These are phyloP conservation scores for Mesocricetus auratus DNA, from an alignment of 2,113 vertebrate genomes.

Conservation along the genomic window DNA sequence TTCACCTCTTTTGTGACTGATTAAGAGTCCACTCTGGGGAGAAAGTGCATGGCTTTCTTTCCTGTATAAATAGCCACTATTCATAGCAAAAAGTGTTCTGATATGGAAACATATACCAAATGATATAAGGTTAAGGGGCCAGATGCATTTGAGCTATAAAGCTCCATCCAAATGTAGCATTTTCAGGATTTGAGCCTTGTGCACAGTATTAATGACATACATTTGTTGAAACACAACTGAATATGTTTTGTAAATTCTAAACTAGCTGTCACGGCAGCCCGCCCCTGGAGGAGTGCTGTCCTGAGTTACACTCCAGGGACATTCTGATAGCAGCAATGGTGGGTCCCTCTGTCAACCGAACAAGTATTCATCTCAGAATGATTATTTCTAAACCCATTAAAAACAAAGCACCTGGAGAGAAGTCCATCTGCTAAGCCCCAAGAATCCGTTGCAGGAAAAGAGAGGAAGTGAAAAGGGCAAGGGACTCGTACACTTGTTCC, in stretches of 20 bases:
- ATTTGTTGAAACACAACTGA: conserved; percentile 5
- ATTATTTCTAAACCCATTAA: conserved; percentile 27
- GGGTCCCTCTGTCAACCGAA: conserved; percentile 66
- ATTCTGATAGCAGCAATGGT: not conserved
- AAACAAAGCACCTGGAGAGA: not conserved
- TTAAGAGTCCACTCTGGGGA: not conserved
- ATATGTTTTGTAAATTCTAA: conserved; percentile 81
- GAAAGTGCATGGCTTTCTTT: not conserved
- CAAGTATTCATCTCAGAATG: conserved; percentile 4
- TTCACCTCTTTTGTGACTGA: not conserved
- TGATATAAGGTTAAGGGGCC: not conserved
- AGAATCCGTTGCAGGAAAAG: not conserved
- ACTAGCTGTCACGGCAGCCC: conserved; percentile 74
- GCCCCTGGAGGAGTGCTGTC: conserved; percentile 9
- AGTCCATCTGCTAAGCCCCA: not conserved
- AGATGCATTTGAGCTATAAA: not conserved
- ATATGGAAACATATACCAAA: conserved; percentile 1
- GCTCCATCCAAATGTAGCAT: not conserved
- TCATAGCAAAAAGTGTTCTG: not conserved
- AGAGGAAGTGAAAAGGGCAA: not conserved
- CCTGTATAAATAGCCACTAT: not conserved
- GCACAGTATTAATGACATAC: not conserved
- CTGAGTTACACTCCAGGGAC: conserved; percentile 75
- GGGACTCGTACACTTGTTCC: not conserved
- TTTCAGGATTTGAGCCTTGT: not conserved